Base-by-base conservation (phyloP, 2,113 vertebrate genomes). In the Misgurnus mizolepis region DNA sequence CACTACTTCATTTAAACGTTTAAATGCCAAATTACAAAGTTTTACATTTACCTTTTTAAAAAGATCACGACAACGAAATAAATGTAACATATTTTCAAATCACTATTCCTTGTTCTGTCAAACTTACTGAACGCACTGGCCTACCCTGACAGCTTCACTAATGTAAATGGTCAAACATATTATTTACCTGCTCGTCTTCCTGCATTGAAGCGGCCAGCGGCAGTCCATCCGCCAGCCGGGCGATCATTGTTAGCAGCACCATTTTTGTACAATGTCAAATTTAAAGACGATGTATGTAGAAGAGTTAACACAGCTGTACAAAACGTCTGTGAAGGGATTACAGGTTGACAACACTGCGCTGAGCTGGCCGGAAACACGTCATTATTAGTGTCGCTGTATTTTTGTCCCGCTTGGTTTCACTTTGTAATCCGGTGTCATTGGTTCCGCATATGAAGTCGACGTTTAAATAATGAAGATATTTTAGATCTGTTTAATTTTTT, bases 221-320 rank as follows among this genome's bases (percentile, higher is more conserved):
- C 15, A 99, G 94, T 18, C 97, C 97, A 85, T 98, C 97, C 11
- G 97, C 97, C 90, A 98, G 92, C 40, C 97, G 94, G 58, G 96
- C 97, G 86, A 99, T 99, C 96, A 99, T 97, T 17, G 97, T 99
- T 12, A 99, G 92, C 83, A 98, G 86, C 91, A 98, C 95, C 97
- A 98, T 98, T 60, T 88, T 85, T 76, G 39, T 82, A 4, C 43
- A 10, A 68, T 70, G 71, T 75, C 43, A 50, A 67, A 39, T 80
- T 60, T 47, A 47, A 58, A 45, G 9, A 14, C 69, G 22, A 43
- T 66, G 22, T 55, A 45, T 39, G 10, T 45, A 58, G 64, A 39
- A 9, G 7, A 6, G 39, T 7, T 69, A 1, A 64, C 1, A 4
- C 18, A 56, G 34, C 39, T 45, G 18, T 18, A 5, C 77, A 18